These are phyloP conservation scores for Pelecanus crispus DNA, from an alignment of 2,113 vertebrate genomes.

Conservation along the genomic window DNA sequence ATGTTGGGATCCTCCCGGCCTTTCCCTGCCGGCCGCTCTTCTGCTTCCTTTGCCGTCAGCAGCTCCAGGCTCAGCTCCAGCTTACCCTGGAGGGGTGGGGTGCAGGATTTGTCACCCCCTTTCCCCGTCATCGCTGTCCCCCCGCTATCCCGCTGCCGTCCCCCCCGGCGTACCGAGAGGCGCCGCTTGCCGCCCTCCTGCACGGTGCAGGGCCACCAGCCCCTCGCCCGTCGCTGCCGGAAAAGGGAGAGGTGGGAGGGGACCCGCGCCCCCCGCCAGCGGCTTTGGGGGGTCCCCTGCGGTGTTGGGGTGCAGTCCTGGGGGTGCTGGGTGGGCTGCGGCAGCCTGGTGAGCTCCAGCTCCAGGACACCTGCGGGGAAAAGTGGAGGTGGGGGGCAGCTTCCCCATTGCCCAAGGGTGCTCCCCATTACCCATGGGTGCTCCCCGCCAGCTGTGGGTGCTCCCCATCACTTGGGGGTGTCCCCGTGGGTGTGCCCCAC, in stretches of 20 bases:
- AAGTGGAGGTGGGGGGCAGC: background rate
- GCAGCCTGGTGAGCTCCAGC: constrained; percentile 60
- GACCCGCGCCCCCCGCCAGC: fast-evolving
- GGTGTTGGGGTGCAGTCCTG: background rate
- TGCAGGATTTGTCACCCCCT: no score
- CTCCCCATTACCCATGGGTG: background rate
- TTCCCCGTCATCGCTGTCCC: no score
- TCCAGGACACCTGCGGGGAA: constrained; percentile 54
- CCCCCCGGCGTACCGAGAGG: constrained; percentile 47
- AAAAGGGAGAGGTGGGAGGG: constrained; percentile 53
- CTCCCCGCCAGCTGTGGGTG: background rate
- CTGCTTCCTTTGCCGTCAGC: constrained; percentile 49
- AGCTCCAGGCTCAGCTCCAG: constrained; percentile 71
- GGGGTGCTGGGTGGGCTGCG: background rate
- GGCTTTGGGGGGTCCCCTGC: background rate
- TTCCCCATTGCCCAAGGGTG: no score
- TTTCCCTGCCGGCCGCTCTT: constrained; percentile 53
- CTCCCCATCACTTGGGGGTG: background rate
- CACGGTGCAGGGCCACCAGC: constrained; percentile 73
- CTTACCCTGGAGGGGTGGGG: constrained; percentile 50
- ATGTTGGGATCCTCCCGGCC: constrained; percentile 69
- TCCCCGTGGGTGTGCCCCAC: background rate
- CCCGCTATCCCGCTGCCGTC: fast-evolving
- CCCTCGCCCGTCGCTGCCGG: constrained; percentile 31
- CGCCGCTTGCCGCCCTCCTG: background rate